These are phyloP conservation scores for Empidonax alnorum DNA, from an alignment of 2,113 vertebrate species.

Conservation along the genomic window DNA sequence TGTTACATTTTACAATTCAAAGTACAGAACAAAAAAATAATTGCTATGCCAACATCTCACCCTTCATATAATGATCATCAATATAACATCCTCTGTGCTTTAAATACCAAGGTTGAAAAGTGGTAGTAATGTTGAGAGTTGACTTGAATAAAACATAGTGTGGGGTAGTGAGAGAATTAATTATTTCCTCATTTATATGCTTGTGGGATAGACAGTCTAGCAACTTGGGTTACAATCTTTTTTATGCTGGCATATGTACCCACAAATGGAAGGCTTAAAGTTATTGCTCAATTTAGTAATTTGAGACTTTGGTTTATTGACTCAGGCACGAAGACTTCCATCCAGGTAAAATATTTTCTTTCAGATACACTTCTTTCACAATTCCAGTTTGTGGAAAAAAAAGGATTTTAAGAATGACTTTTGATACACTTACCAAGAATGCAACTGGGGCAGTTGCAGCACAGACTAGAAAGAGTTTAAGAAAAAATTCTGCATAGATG, in stretches of 20 bases:
- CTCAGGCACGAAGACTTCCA: background rate
- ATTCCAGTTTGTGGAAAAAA: background rate
- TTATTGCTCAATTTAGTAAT: background rate
- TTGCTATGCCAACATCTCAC: background rate
- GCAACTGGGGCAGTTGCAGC: background rate
- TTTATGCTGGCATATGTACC: background rate
- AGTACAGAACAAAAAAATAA: background rate
- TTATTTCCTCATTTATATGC: constrained; percentile 13
- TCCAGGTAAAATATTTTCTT: background rate
- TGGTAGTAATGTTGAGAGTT: background rate
- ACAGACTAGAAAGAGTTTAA: background rate
- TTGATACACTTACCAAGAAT: background rate
- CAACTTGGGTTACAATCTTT: background rate
- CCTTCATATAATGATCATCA: background rate
- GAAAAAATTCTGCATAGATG: background rate
- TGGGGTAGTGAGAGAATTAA: background rate
- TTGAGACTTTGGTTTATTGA: background rate
- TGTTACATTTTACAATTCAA: background rate
- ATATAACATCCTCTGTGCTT: background rate
- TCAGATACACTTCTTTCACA: background rate
- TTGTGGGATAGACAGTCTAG: background rate
- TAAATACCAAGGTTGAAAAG: background rate
- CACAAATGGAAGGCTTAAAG: background rate
- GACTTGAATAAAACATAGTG: background rate
- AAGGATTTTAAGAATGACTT: background rate